Percentiles rank a stretch among this genome's conserved stretches.
phyloP scores from a whole-genome alignment of 1,140 invertebrate species.

The Neodiprion virginianus region DNA sequence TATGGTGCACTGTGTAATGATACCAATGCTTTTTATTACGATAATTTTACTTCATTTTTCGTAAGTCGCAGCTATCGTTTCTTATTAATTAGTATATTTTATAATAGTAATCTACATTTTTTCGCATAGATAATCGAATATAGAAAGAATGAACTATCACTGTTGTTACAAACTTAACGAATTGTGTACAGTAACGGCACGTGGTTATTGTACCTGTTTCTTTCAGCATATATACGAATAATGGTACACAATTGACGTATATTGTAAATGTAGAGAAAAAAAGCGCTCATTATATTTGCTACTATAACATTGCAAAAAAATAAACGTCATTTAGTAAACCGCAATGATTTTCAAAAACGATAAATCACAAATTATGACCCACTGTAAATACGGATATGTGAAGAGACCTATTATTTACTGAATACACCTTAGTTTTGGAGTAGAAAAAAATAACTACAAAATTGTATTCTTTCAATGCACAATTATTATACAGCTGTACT shows the following conservation, averaged over 20 bases:
- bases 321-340: not conserved
- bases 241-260: not conserved
- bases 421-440: no score
- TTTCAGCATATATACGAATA: no score
- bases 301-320: not conserved
- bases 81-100: not conserved
- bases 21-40: not conserved
- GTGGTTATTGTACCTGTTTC: slow-evolving; percentile 9
- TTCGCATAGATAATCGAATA: slow-evolving; percentile 20
- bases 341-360: slow-evolving; percentile 10
- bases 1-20: not conserved
- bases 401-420: no score
- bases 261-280: not conserved
- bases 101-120: slow-evolving; percentile 7
- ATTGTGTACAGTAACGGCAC: slow-evolving; percentile 32
- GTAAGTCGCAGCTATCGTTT: not conserved
- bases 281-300: not conserved
- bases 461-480: no score
- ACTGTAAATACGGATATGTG: slow-evolving; percentile 4
- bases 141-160: slow-evolving; percentile 23
- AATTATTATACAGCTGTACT: no score
- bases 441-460: no score
- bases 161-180: slow-evolving; percentile 32
- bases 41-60: not conserved
- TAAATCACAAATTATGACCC: not conserved